Conservation (phyloP, 1,140 invertebrate genomes). For the Eurosta solidaginis region DNA sequence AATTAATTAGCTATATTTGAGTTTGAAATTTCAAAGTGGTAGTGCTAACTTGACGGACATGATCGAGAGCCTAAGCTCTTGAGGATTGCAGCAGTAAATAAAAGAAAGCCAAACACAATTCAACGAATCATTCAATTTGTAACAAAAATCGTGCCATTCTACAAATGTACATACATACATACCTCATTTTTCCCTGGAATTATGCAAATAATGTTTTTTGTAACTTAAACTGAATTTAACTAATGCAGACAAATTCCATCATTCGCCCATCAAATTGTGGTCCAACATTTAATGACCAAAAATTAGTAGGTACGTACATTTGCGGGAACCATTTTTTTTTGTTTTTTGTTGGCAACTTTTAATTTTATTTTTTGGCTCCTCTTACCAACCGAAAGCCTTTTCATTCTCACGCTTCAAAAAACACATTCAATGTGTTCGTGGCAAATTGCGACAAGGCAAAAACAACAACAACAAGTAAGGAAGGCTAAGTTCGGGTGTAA, state of each 20-base stretch:
- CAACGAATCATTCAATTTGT: no score
- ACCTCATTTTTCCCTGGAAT: not conserved
- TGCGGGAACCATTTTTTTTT: not conserved
- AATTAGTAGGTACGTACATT: conserved; percentile 8
- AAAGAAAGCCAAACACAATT: no score
- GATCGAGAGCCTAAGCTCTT: no score
- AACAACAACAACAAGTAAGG: no score
- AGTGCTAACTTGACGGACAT: no score
- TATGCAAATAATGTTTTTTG: not conserved
- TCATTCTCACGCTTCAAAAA: not conserved
- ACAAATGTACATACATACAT: no score
- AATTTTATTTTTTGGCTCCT: not conserved
- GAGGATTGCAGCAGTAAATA: no score
- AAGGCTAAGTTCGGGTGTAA: no score
- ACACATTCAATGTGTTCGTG: not conserved
- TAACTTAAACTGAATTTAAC: not conserved
- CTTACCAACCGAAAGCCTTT: not conserved
- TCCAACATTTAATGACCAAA: not conserved
- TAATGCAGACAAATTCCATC: not conserved
- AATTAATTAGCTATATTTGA: no score
- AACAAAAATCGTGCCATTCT: no score
- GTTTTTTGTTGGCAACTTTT: not conserved
- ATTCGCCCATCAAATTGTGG: not conserved
- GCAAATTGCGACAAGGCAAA: not conserved
- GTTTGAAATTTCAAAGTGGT: no score